Percentiles rank a stretch among this genome's conserved stretches.
phyloP scores from a whole-genome alignment of 2,113 vertebrate species.

The Corydoras sp. region DNA sequence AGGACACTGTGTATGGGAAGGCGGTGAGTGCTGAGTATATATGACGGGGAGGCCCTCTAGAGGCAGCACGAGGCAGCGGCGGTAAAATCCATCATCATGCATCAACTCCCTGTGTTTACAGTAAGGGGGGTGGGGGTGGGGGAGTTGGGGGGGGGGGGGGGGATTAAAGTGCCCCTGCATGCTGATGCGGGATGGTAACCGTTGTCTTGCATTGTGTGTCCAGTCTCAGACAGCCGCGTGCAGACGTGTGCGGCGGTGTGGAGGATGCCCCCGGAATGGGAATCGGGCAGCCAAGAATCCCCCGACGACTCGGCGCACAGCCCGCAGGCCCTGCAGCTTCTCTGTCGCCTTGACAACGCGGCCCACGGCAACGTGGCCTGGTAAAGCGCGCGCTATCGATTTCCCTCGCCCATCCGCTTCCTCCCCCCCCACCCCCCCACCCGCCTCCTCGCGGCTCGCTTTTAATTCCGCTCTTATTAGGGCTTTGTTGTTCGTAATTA shows the following conservation, averaged over 20 bases:
- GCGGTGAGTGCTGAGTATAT: conserved; percentile 6
- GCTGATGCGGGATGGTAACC: no score
- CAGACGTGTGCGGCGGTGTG: conserved; percentile 88
- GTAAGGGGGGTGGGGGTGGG: no score
- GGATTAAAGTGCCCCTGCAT: no score
- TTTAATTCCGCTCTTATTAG: not conserved
- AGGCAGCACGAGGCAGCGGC: conserved; percentile 41
- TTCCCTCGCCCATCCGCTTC: conserved; percentile 29
- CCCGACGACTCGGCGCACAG: conserved; percentile 93
- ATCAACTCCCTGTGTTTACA: conserved; percentile 17
- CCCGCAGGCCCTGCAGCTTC: conserved; percentile 90
- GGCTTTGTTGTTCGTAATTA: conserved; percentile 2
- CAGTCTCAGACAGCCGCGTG: conserved; percentile 90
- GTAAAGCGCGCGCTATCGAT: conserved; percentile 75
- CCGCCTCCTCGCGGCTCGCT: not conserved
- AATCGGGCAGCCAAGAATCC: conserved; percentile 89
- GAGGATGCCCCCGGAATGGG: conserved; percentile 94
- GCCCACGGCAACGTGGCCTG: conserved; percentile 84
- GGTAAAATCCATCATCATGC: not conserved
- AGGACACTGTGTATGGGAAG: no score
- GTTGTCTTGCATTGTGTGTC: conserved; percentile 8
- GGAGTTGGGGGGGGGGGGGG: no score
- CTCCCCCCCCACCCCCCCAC: not conserved
- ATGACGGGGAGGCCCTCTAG: conserved; percentile 39
- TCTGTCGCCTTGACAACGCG: conserved; percentile 91